Percentiles rank a stretch among this genome's conserved stretches.
These are phyloP conservation scores for Decapterus maruadsi DNA, from an alignment of 2,797 vertebrate species.

Conservation along the genomic window DNA sequence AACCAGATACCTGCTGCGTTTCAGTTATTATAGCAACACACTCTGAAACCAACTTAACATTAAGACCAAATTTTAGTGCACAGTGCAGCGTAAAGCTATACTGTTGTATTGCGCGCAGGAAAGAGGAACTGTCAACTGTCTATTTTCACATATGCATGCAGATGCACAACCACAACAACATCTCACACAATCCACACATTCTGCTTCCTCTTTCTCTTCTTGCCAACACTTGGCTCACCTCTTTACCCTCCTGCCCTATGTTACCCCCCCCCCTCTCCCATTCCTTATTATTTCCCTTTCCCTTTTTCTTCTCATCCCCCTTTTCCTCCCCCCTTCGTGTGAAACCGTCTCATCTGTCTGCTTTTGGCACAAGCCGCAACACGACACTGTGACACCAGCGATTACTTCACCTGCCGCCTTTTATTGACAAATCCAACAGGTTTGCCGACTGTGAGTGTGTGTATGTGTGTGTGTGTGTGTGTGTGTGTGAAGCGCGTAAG, in stretches of 20 bases:
- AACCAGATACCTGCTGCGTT: not conserved
- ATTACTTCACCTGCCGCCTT: conserved; percentile 83
- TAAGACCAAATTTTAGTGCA: too few species aligned
- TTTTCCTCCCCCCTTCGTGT: conserved; percentile 72
- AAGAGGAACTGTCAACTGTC: conserved; percentile 40
- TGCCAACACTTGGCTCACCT: not conserved
- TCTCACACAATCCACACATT: conserved; percentile 16
- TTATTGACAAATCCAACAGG: conserved; percentile 82
- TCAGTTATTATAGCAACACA: not conserved
- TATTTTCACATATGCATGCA: conserved; percentile 34
- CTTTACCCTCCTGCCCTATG: not conserved
- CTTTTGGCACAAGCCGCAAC: conserved; percentile 82
- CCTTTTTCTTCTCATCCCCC: conserved; percentile 26
- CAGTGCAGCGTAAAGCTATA: not conserved
- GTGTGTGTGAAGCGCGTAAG: conserved; percentile 20
- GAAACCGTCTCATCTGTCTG: conserved; percentile 79
- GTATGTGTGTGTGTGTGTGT: conserved; percentile 11
- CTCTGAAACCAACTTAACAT: not conserved
- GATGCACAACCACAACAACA: conserved; percentile 29
- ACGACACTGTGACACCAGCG: conserved; percentile 78
- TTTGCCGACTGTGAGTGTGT: conserved; percentile 64
- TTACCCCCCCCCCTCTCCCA: not conserved
- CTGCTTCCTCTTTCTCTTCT: conserved; percentile 32
- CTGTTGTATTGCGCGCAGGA: not conserved
- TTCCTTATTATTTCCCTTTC: conserved; percentile 23